Percentiles rank a stretch among this genome's conserved stretches.
phyloP scores from a whole-genome alignment of 92 coral and sea anemone species.

The Ricordea florida region DNA sequence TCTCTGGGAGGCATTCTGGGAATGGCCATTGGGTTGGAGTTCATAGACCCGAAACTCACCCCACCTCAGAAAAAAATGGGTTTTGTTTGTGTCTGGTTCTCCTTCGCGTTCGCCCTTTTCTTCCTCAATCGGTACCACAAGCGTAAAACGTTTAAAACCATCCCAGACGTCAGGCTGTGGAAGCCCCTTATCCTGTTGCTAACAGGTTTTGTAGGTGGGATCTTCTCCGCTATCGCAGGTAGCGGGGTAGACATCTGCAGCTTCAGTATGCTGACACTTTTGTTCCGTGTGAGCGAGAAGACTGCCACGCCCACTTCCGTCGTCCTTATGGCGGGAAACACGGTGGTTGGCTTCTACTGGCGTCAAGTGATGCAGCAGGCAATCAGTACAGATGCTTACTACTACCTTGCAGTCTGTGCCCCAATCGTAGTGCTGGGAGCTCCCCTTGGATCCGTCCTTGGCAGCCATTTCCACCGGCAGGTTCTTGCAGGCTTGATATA shows the following conservation, averaged over 20 bases:
- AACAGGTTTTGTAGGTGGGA: conserved; percentile 78
- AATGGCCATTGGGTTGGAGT: conserved; percentile 72
- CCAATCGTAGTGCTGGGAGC: conserved; percentile 88
- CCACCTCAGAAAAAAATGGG: conserved; percentile 94
- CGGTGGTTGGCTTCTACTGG: conserved; percentile 86
- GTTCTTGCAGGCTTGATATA: conserved; percentile 72
- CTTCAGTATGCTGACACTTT: conserved; percentile 87
- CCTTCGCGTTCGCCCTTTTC: conserved; percentile 87
- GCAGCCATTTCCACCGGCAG: conserved; percentile 81
- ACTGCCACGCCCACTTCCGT: conserved; percentile 95
- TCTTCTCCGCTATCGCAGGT: conserved; percentile 80
- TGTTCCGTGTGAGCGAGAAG: conserved; percentile 87
- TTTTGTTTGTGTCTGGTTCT: conserved; percentile 87
- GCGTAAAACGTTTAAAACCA: conserved; percentile 65
- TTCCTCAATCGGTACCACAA: conserved; percentile 81
- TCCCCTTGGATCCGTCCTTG: conserved; percentile 77
- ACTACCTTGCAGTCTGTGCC: conserved; percentile 78
- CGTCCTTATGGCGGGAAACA: conserved; percentile 86
- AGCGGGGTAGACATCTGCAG: conserved; percentile 91
- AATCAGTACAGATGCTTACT: conserved; percentile 56
- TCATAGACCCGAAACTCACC: conserved; percentile 81
- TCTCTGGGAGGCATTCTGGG: conserved; percentile 78
- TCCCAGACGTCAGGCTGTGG: conserved; percentile 83
- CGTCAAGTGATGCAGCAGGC: conserved; percentile 79
- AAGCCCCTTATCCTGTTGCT: conserved; percentile 58